Conservation (phyloP, 1,140 invertebrate species). For the Aphis craccivora region DNA sequence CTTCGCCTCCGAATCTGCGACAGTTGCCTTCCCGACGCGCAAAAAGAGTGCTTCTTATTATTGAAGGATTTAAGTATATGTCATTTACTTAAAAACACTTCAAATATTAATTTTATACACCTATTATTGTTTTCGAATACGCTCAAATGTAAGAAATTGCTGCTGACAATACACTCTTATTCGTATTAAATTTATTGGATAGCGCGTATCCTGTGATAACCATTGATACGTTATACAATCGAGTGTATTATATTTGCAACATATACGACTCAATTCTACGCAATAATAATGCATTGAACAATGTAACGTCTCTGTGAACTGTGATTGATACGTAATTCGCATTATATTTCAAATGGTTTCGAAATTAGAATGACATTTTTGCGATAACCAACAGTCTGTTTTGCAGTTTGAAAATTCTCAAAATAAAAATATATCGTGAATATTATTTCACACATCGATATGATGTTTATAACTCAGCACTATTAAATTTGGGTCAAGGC, state of each 20-base stretch:
- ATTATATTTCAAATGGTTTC: not conserved
- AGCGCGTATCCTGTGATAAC: not conserved
- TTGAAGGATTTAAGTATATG: not conserved
- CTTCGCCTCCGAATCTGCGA: not conserved
- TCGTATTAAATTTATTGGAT: not conserved
- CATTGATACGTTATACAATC: not conserved
- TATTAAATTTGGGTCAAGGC: constrained; percentile 54
- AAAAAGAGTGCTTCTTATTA: not conserved
- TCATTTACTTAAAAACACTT: not conserved
- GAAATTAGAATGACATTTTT: not conserved
- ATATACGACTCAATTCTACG: not conserved
- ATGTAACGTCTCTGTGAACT: not conserved
- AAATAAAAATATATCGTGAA: constrained; percentile 9
- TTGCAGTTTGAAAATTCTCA: not conserved
- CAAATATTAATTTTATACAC: not conserved
- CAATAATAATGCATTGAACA: not conserved
- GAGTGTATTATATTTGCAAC: not conserved
- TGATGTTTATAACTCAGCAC: not conserved
- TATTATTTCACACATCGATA: not conserved
- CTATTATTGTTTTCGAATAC: not conserved
- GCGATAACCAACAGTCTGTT: not conserved
- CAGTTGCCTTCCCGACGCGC: not conserved
- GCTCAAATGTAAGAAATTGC: not conserved
- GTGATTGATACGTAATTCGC: not conserved
- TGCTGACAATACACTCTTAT: not conserved